Evolutionary conservation across 2,113 vertebrate genomes (phyloP).

Genomic region (Laticauda laticaudata): DNA sequence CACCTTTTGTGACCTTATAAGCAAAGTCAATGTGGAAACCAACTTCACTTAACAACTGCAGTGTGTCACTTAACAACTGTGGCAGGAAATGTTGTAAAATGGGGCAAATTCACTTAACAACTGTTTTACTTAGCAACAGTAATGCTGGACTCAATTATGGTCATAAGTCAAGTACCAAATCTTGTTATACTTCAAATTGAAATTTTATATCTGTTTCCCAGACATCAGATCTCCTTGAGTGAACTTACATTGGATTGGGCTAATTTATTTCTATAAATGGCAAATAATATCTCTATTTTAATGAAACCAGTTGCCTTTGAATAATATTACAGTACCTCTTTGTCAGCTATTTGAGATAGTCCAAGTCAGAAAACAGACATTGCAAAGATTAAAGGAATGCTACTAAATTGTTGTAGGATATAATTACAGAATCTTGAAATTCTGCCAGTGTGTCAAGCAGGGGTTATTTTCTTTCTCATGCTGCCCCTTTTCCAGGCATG

Average conservation of each 20-base stretch:
- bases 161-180: background rate
- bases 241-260: background rate
- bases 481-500: background rate
- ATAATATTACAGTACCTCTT: accelerated
- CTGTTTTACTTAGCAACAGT: background rate
- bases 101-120: background rate
- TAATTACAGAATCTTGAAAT: background rate
- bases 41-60: background rate
- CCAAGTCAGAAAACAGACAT: background rate
- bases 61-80: background rate
- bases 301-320: background rate
- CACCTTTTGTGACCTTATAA: background rate
- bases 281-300: background rate
- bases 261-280: background rate
- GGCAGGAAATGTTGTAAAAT: background rate
- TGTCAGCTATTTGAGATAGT: background rate
- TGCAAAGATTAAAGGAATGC: background rate
- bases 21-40: background rate
- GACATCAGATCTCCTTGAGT: background rate
- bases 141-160: background rate
- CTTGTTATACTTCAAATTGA: background rate
- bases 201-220: background rate
- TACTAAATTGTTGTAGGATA: background rate
- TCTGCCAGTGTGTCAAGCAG: background rate
- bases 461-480: background rate